Evolutionary conservation across 2,113 vertebrate genomes (phyloP).

Genomic region (Myiozetetes cayanensis): DNA sequence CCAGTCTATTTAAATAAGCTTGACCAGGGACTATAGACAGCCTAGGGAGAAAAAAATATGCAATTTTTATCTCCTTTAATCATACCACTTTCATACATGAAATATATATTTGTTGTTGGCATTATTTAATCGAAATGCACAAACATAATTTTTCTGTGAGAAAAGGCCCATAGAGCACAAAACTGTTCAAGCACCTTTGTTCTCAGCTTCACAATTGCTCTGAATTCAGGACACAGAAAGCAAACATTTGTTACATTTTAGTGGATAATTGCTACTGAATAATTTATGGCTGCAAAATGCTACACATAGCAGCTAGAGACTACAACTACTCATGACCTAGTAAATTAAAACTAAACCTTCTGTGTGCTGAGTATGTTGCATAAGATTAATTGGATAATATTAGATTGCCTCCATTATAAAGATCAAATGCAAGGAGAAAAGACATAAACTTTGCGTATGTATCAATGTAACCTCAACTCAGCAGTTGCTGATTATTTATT

Average conservation of each 20-base stretch:
- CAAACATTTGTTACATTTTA: slow-evolving; percentile 62
- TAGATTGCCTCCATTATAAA: slow-evolving; percentile 59
- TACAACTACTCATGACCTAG: slow-evolving; percentile 50
- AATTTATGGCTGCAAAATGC: slow-evolving; percentile 69
- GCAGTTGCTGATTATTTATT: slow-evolving; percentile 61
- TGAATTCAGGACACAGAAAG: slow-evolving; percentile 61
- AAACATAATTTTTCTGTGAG: not conserved
- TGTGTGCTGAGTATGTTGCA: slow-evolving; percentile 9
- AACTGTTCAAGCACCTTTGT: not conserved
- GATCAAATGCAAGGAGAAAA: slow-evolving; percentile 62
- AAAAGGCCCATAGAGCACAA: not conserved
- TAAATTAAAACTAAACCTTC: slow-evolving; percentile 72
- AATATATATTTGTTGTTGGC: not conserved
- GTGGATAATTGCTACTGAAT: slow-evolving; percentile 70
- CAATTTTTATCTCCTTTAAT: not conserved
- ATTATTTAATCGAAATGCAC: not conserved
- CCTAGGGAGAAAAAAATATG: not conserved
- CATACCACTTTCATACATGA: not conserved
- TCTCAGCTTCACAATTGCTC: slow-evolving; percentile 3
- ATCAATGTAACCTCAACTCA: slow-evolving; percentile 48
- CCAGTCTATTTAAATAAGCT: not conserved
- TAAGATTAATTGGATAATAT: slow-evolving; percentile 70
- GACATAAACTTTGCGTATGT: slow-evolving; percentile 56
- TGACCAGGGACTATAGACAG: not conserved
- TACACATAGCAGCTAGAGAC: slow-evolving; percentile 46